These are phyloP conservation scores for Anthophora plumipes DNA, from an alignment of 2,888 invertebrate genomes.

Conservation along the genomic window DNA sequence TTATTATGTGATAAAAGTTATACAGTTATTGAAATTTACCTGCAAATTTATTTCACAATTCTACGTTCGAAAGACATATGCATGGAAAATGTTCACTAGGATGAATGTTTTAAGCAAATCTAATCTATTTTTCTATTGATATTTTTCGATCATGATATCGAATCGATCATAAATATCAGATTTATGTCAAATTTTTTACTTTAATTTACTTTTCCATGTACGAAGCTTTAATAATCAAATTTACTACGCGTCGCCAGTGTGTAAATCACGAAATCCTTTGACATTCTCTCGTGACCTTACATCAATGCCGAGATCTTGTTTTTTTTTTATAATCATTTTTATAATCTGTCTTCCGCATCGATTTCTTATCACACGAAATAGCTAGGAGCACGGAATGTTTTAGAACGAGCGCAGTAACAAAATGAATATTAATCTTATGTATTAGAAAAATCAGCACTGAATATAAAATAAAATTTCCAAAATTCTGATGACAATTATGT, in stretches of 20 bases:
- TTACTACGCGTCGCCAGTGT: slow-evolving; percentile 27
- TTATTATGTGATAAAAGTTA: too few species aligned
- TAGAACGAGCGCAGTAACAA: not conserved
- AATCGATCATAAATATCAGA: not conserved
- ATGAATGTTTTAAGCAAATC: too few species aligned
- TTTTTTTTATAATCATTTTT: slow-evolving; percentile 42
- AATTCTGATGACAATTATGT: too few species aligned
- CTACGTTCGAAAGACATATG: too few species aligned
- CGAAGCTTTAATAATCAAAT: slow-evolving; percentile 46
- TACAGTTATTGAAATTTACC: too few species aligned
- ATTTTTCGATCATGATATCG: not conserved
- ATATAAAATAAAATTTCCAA: too few species aligned
- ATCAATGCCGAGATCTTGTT: slow-evolving; percentile 17
- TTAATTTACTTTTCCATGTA: slow-evolving; percentile 29
- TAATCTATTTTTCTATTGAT: not conserved
- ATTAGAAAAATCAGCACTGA: too few species aligned
- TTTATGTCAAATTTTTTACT: slow-evolving; percentile 22
- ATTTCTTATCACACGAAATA: not conserved
- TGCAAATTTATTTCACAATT: too few species aligned
- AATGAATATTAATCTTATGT: too few species aligned
- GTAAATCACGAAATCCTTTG: slow-evolving; percentile 57
- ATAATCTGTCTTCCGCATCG: not conserved
- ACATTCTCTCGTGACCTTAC: slow-evolving; percentile 60
- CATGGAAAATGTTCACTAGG: too few species aligned
- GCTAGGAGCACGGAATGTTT: not conserved